These are phyloP conservation scores for Drosophila diplacantha DNA, from an alignment of 2,888 invertebrate species.

Conservation along the genomic window DNA sequence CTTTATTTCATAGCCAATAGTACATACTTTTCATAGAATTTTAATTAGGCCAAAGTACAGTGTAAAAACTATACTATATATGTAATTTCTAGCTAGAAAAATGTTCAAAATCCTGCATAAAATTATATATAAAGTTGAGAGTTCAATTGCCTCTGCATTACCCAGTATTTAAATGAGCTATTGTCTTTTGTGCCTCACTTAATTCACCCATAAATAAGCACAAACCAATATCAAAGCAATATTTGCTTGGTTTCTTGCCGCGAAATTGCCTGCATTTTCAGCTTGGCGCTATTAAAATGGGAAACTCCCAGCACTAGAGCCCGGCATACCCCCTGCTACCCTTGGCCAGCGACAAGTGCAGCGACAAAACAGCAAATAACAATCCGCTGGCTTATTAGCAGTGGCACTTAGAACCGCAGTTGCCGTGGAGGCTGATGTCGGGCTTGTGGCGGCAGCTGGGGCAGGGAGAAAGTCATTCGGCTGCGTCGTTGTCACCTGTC, in stretches of 20 bases:
- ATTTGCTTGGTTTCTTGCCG: too few species aligned
- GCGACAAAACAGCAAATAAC: conserved; percentile 22
- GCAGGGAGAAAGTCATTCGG: conserved; percentile 59
- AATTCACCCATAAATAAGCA: neutral
- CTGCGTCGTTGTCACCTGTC: conserved; percentile 28
- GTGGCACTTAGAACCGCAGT: conserved; percentile 58
- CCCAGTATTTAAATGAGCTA: neutral
- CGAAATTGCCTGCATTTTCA: neutral
- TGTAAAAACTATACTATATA: too few species aligned
- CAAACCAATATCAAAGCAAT: neutral
- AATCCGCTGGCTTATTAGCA: conserved; percentile 58
- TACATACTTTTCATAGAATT: neutral
- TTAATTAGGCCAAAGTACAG: too few species aligned
- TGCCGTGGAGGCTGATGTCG: neutral
- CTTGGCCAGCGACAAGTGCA: conserved; percentile 23
- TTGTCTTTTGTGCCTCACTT: neutral
- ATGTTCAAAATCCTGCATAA: neutral
- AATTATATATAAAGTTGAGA: neutral
- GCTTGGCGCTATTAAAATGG: neutral
- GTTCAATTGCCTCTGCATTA: neutral
- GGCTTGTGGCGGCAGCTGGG: conserved; percentile 27
- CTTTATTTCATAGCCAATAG: neutral
- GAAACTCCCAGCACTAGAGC: neutral
- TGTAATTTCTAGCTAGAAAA: neutral
- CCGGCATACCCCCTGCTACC: conserved; percentile 29